These are phyloP conservation scores for Myxocyprinus asiaticus DNA, from an alignment of 2,113 vertebrate species.

Conservation along the genomic window DNA sequence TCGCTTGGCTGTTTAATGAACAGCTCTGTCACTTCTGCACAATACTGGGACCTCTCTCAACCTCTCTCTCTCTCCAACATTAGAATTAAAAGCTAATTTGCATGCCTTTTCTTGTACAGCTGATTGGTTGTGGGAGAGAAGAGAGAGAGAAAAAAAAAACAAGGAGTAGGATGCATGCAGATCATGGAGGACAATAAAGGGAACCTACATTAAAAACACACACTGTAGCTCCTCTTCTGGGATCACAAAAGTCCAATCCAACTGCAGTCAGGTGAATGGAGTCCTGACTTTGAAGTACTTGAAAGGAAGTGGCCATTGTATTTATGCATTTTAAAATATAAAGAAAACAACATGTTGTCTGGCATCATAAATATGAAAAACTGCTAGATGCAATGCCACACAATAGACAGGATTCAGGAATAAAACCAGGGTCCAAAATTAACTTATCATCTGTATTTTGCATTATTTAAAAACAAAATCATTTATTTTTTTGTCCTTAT, in stretches of 20 bases:
- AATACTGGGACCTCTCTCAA: slow-evolving; percentile 55
- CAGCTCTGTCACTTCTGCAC: slow-evolving; percentile 42
- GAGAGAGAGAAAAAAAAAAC: slow-evolving; percentile 23
- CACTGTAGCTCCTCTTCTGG: not conserved
- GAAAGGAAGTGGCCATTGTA: not conserved
- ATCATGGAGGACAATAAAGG: not conserved
- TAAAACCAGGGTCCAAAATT: too few species aligned
- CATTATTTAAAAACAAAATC: too few species aligned
- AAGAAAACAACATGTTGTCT: too few species aligned
- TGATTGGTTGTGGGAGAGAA: slow-evolving; percentile 67
- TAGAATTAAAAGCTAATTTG: slow-evolving; percentile 70
- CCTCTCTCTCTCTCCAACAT: slow-evolving; percentile 53
- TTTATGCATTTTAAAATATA: too few species aligned
- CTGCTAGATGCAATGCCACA: too few species aligned
- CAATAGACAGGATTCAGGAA: too few species aligned
- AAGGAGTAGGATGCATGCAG: not conserved
- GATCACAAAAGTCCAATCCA: not conserved
- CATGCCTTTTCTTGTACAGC: slow-evolving; percentile 43
- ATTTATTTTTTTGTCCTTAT: too few species aligned
- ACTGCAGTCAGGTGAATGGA: not conserved
- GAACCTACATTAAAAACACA: not conserved
- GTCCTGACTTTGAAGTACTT: not conserved
- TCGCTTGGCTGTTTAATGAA: slow-evolving; percentile 48
- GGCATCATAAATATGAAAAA: too few species aligned
- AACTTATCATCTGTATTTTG: too few species aligned